Evolutionary conservation across 2,888 invertebrate species (phyloP), one percentile per base, ranked within the genome.

Genomic region (Mellilla xanthometata): DNA sequence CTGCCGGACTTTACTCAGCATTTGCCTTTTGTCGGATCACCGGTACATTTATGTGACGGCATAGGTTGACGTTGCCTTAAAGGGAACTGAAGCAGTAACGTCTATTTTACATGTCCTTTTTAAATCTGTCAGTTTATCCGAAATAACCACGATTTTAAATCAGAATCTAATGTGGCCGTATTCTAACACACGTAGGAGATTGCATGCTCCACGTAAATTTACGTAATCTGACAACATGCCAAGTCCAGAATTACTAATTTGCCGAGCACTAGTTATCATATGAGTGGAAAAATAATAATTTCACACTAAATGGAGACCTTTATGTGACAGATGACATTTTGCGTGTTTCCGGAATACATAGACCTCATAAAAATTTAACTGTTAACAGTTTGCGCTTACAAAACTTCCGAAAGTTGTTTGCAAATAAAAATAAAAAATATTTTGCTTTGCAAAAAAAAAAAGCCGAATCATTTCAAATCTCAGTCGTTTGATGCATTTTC

Each of bases 291-390:
- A 36, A 24, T 33, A 33, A 38, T 28, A 24, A 24, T 24, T 24
- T n/a, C 24, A 24, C n/a, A 42, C 49, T 52, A 45, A 50, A 45
- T 44, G 54, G 45, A 32, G 30, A 54, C 54, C 51, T 52, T 52
- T 39, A 42, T 47, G 36, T 46, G 44, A 34, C 38, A 39, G 31
- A 45, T 55, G 30, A 26, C 39, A 54, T 49, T 45, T 56, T 51
- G 50, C 32, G 12, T 42, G 44, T 46, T 44, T 47, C 53, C 56
- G 65, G 54, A 58, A 63, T 53, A 48, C 30, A 46, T 23, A 39
- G 24, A 40, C 33, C 50, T 49, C 35, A 39, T 58, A 48, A 56
- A 57, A 51, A 43, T 44, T 47, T 46, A 10, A 39, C 47, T 51
- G 34, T 57, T 52, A 26, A 42, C 40, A n/a, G 48, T 56, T 59